Percentiles rank a stretch among this genome's conserved stretches.
phyloP scores from a whole-genome alignment of 2,113 vertebrate species.

The Hippocampus guttulatus region DNA sequence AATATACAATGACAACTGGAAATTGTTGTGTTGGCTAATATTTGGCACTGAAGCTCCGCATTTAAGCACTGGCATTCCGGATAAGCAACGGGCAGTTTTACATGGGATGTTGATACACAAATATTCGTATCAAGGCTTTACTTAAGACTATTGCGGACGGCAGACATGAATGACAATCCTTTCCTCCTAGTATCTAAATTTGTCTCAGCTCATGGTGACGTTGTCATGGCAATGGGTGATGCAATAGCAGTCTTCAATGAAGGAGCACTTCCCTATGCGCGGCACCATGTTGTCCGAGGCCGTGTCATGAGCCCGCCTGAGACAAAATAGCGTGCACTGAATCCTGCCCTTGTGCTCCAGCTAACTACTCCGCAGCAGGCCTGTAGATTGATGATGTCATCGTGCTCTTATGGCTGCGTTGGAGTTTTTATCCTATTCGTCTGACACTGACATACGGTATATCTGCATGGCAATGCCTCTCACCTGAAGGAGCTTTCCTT shows the following conservation, averaged over 20 bases:
- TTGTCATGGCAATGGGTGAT: constrained; percentile 45
- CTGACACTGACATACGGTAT: background rate
- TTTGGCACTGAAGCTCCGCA: too few species aligned
- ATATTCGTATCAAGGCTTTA: constrained; percentile 4
- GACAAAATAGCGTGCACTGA: background rate
- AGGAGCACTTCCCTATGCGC: background rate
- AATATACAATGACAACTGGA: too few species aligned
- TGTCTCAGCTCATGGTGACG: constrained; percentile 14
- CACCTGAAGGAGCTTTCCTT: too few species aligned
- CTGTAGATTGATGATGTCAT: background rate
- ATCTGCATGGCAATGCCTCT: background rate
- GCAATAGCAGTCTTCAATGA: constrained; percentile 17
- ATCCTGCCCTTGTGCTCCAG: constrained; percentile 6
- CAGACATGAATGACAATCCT: constrained; percentile 15
- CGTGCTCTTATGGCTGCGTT: background rate
- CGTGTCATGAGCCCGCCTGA: background rate
- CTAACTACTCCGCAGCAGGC: background rate
- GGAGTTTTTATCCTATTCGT: background rate
- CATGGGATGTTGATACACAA: background rate
- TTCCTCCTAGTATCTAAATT: constrained; percentile 17
- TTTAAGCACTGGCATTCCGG: too few species aligned
- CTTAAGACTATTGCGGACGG: background rate
- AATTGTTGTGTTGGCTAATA: too few species aligned
- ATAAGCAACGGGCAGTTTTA: too few species aligned
- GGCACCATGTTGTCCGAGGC: too few species aligned